These are phyloP conservation scores for Pristionchus exspectatus DNA, from an alignment of 2,888 invertebrate genomes.

Conservation along the genomic window DNA sequence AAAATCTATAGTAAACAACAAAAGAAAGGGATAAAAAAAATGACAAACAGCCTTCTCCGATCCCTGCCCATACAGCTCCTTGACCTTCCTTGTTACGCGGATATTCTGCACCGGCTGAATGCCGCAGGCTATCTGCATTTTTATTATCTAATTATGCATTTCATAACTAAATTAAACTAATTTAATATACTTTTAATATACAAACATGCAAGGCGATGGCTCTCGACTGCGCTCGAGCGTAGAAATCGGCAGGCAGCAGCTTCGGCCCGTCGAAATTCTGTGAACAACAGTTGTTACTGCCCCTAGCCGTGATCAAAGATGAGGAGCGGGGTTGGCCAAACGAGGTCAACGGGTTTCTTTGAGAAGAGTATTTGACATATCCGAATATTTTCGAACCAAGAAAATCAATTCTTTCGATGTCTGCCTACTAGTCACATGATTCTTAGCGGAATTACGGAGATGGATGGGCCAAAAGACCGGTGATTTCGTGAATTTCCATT, in stretches of 20 bases:
- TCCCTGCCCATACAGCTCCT: constrained; percentile 56
- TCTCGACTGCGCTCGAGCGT: constrained; percentile 86
- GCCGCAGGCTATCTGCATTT: constrained; percentile 87
- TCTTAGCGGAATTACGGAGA: too few species aligned
- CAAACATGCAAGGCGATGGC: constrained; percentile 72
- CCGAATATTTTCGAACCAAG: too few species aligned
- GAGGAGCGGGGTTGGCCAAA: too few species aligned
- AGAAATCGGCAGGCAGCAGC: constrained; percentile 82
- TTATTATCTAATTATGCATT: not conserved
- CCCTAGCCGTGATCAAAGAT: too few species aligned
- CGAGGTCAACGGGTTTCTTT: too few species aligned
- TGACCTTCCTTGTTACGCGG: constrained; percentile 86
- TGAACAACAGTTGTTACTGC: too few species aligned
- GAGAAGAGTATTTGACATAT: too few species aligned
- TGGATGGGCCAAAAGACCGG: too few species aligned
- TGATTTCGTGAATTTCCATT: too few species aligned
- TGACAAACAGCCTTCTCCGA: not conserved
- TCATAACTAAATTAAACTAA: not conserved
- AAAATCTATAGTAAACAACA: too few species aligned
- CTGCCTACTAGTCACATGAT: too few species aligned
- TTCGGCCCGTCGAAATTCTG: constrained; percentile 86
- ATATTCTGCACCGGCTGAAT: constrained; percentile 97
- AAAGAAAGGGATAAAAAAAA: not conserved
- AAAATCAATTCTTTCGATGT: too few species aligned
- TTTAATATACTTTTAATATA: not conserved